Conservation (phyloP, 2,888 invertebrate species). For the Linnaemya vulpina region DNA sequence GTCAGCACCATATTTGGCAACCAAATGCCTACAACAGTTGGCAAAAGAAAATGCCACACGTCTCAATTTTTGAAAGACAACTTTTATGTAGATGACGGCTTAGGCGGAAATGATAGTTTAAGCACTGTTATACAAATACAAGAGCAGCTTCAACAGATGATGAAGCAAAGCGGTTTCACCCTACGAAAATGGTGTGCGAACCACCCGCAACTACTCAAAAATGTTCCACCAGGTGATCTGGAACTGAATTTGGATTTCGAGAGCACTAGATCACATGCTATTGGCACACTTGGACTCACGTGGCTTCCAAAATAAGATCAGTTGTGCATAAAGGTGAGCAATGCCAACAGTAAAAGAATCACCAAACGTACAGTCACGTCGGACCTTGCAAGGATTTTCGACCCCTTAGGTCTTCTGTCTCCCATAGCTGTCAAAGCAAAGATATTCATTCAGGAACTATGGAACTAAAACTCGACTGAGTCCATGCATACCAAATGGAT, state of each 20-base stretch:
- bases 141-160: too few species aligned
- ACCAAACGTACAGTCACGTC: not conserved
- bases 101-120: too few species aligned
- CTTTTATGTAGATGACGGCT: too few species aligned
- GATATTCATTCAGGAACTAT: too few species aligned
- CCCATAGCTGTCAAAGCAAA: not conserved
- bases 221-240: too few species aligned
- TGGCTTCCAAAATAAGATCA: not conserved
- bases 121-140: too few species aligned
- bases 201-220: not conserved
- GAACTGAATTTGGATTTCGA: not conserved
- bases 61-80: too few species aligned
- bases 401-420: not conserved
- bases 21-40: too few species aligned
- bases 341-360: not conserved
- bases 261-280: not conserved
- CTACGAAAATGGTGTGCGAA: not conserved
- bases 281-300: not conserved
- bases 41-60: too few species aligned
- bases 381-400: not conserved
- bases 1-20: not conserved
- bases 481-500: too few species aligned
- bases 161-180: too few species aligned
- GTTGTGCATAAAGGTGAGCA: not conserved
- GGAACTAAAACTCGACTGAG: too few species aligned